Conservation (phyloP, 1,140 invertebrate species). For the Halyomorpha halys region DNA sequence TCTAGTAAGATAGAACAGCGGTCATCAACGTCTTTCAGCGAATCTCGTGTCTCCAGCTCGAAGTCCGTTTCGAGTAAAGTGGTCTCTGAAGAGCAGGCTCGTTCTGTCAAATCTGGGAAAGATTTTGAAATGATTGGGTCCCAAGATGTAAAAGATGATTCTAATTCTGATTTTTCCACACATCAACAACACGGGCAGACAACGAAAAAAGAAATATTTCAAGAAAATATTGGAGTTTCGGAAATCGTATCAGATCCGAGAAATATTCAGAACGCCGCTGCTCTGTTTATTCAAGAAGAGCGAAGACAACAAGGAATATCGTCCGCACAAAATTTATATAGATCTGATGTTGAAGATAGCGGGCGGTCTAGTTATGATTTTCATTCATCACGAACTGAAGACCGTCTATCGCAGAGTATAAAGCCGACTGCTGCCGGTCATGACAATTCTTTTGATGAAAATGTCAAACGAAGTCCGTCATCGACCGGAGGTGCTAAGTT, state of each 20-base stretch:
- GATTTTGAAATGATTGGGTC: conserved; percentile 14
- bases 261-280: neutral
- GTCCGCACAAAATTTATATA: too few relatives aligned
- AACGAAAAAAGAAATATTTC: neutral
- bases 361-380: too few relatives aligned
- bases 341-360: too few relatives aligned
- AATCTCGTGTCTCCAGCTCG: neutral
- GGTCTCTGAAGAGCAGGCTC: neutral
- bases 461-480: neutral
- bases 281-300: neutral
- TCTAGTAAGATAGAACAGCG: neutral
- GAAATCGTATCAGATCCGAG: neutral
- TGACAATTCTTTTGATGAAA: neutral
- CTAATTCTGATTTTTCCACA: neutral
- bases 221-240: neutral
- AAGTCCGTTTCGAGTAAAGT: conserved; percentile 5
- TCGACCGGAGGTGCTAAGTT: neutral
- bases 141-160: neutral
- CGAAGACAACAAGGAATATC: neutral
- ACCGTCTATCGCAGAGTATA: neutral
- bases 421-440: neutral
- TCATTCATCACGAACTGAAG: too few relatives aligned
- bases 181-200: too few relatives aligned
- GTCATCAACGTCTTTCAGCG: neutral
- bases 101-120: neutral